Percentiles rank a stretch among this genome's conserved stretches.
phyloP scores from a whole-genome alignment of 2,113 vertebrate species.

The Pholis gunnellus region DNA sequence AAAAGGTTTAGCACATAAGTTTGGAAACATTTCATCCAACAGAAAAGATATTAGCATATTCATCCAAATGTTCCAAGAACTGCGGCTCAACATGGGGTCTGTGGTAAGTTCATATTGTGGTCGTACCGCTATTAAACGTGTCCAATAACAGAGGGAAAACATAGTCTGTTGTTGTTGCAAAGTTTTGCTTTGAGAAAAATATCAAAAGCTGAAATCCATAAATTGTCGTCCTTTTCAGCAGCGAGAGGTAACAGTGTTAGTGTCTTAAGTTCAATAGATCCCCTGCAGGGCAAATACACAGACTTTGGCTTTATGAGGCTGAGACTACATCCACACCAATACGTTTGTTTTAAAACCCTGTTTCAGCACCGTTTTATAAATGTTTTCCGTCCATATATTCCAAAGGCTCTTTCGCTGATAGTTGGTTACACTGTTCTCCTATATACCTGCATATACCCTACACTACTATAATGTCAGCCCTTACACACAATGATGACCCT shows the following conservation, averaged over 20 bases:
- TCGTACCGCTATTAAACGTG: not conserved
- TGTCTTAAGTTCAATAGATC: too few species aligned
- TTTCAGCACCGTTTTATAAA: too few species aligned
- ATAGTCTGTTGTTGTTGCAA: not conserved
- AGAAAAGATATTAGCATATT: constrained; percentile 83
- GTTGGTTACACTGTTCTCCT: not conserved
- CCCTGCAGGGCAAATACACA: too few species aligned
- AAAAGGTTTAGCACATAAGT: constrained; percentile 80
- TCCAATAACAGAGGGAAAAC: not conserved
- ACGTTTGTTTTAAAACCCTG: too few species aligned
- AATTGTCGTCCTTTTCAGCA: too few species aligned
- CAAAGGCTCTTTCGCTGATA: not conserved
- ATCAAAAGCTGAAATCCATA: not conserved
- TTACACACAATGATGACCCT: not conserved
- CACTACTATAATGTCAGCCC: not conserved
- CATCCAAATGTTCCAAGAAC: constrained; percentile 81
- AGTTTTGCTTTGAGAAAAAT: not conserved
- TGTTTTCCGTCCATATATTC: not conserved
- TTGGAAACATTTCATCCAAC: constrained; percentile 87
- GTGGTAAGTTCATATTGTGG: constrained; percentile 73
- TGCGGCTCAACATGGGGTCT: constrained; percentile 72
- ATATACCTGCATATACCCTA: not conserved
- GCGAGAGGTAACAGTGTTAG: too few species aligned
- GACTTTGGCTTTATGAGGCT: not conserved
- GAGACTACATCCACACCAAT: too few species aligned